phyloP scores from a whole-genome alignment of 2,888 invertebrate genomes.

The Polyommatus icarus region DNA sequence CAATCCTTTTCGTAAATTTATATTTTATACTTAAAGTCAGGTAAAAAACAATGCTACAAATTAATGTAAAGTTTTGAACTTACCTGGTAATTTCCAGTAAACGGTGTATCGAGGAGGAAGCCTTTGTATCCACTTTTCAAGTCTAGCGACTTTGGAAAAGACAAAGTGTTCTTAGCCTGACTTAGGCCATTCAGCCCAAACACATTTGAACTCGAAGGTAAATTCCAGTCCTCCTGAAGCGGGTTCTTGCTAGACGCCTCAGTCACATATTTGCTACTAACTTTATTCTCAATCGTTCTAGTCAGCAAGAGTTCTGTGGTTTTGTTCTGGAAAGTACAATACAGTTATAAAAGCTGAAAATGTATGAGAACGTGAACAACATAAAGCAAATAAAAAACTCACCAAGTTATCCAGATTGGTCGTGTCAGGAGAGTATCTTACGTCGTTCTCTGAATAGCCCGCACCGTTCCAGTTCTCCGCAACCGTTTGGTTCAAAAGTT shows the following conservation, averaged over 20 bases:
- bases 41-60: background rate
- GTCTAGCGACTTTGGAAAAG: background rate
- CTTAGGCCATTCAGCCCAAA: background rate
- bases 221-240: background rate
- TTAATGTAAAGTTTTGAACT: background rate
- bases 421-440: constrained; percentile 57
- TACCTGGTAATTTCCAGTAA: background rate
- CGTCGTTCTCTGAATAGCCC: constrained; percentile 35
- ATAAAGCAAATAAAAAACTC: constrained; percentile 44
- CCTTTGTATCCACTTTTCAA: constrained; percentile 14
- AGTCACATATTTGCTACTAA: background rate
- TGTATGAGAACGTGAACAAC: background rate
- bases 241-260: background rate
- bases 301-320: background rate
- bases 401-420: constrained; percentile 59
- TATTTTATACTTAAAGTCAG: background rate
- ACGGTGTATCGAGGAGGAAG: background rate
- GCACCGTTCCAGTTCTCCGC: background rate
- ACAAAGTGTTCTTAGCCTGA: background rate
- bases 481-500: constrained; percentile 14
- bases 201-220: background rate
- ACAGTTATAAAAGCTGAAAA: background rate
- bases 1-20: background rate
- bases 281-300: constrained; percentile 22
- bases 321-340: constrained; percentile 6